Base-by-base conservation (phyloP, 2,113 vertebrate species). In the Crotalus horridus region DNA sequence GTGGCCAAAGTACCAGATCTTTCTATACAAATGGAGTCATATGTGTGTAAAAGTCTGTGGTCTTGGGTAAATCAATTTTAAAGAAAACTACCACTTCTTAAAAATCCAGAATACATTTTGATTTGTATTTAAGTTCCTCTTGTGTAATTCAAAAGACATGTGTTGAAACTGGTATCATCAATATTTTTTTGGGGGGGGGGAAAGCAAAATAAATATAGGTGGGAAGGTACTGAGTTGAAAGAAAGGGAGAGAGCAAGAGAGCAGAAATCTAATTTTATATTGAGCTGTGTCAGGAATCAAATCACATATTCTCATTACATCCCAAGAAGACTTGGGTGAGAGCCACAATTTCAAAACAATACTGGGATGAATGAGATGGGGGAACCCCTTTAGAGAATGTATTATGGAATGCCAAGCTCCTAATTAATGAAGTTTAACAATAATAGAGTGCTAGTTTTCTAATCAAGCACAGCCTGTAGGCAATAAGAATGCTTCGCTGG, bases 341-440 rank as follows among this genome's bases (percentile, higher is more conserved):
- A 86, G 91, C 39, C 39, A 92, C n/a, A 21, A 88, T 26, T 69
- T 64, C 29, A 92, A 91, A 91, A 92, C 59, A 92, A 89, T 55
- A 54, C 87, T 91, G 88, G 86, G 54, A 92, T 93, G 17, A 56
- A 92, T 46, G 48, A 85, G 56, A 46, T 59, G 56, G 89, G 46
- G 89, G 81, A 88, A 94, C 12, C 55, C 87, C 69, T 85, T 85
- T 59, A 20, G 88, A 87, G 54, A 90, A 1, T 58, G 59, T 91
- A 81, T 12, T n/a, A 51, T 58, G 74, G 54, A 46, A 81, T 55
- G 81, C 17, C 48, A 88, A 55, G 86, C 23, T 58, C 59, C 54
- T 86, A 88, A 88, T 61, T 89, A 26, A 26, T 64, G 0, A 5
- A 86, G 26, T 90, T 81, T 59, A 33, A 88, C 81, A 54, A 55